These are phyloP conservation scores for Bombyx mori DNA, from an alignment of 1,140 invertebrate genomes.

Conservation along the genomic window ASM3026992v2 NC_085110.1:5191001-5191500, in stretches of 20 bases:
- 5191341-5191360: no score
- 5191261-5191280: constrained; percentile 33
- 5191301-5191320: no score
- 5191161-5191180: constrained; percentile 66
- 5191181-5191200: constrained; percentile 43
- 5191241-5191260: constrained; percentile 58
- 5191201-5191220: constrained; percentile 44
- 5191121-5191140: constrained; percentile 49
- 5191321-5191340: no score
- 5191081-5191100: constrained; percentile 15
- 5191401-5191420: no score
- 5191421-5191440: no score
- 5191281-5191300: no score
- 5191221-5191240: constrained; percentile 20
- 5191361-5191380: no score
- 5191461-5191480: no score
- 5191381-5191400: no score
- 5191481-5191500: no score
- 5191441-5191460: no score
- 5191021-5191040: constrained; percentile 14
- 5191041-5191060: constrained; percentile 5
- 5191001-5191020: no score
- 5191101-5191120: constrained; percentile 34
- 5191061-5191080: background rate
- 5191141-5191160: constrained; percentile 68